phyloP scores from a whole-genome alignment of 2,888 invertebrate genomes.

The Pterostichus madidus region DNA sequence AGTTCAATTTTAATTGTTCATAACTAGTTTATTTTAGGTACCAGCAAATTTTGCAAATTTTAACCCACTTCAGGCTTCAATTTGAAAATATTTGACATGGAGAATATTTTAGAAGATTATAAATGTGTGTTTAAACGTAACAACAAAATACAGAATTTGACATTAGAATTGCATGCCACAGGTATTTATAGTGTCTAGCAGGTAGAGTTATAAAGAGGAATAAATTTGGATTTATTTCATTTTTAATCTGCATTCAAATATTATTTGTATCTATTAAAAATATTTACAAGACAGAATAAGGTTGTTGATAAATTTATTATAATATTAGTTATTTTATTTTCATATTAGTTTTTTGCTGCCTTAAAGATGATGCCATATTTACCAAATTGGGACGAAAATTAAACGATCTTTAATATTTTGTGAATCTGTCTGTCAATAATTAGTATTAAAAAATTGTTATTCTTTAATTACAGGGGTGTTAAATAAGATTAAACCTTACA shows the following conservation, averaged over 20 bases:
- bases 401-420: too few relatives aligned
- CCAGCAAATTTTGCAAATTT: neutral
- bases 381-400: neutral
- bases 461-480: too few relatives aligned
- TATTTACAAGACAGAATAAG: neutral
- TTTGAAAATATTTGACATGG: neutral
- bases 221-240: too few relatives aligned
- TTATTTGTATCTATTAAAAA: neutral
- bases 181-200: neutral
- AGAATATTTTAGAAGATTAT: neutral
- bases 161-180: neutral
- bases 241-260: neutral
- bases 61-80: neutral
- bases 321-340: neutral
- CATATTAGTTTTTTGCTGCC: neutral
- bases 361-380: too few relatives aligned
- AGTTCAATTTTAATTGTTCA: neutral
- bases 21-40: neutral
- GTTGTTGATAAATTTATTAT: neutral
- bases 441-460: too few relatives aligned
- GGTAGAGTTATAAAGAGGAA: too few relatives aligned
- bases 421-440: too few relatives aligned
- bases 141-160: conserved; percentile 1
- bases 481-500: neutral
- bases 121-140: neutral